Evolutionary conservation across 2,113 vertebrate genomes (phyloP), one percentile per base, ranked within the genome.

Genomic region (Paramisgurnus dabryanus): DNA sequence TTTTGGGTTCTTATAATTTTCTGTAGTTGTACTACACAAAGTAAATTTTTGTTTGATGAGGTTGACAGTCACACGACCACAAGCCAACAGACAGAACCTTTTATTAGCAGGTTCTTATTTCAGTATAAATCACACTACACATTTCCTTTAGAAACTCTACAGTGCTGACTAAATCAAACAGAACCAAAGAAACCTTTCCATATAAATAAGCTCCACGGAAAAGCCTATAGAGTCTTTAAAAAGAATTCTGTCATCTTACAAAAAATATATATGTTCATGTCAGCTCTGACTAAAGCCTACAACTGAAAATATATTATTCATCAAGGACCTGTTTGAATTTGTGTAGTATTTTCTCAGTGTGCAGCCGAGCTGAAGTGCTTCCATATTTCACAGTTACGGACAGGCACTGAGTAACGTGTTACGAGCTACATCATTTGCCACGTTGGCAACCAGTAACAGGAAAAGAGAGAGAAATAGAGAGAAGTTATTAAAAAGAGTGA

Each of bases 81-180:
- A 73, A 81, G 71, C 92, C 90, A 91, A 90, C 91, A 91, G 91
- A 89, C 93, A 93, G 95, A 97, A 96, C 95, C 95, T 96, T 92
- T 96, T 98, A 98, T 97, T 97, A 94, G 91, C 91, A 79, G 95
- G 95, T 92, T 96, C 96, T 94, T 94, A 94, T 95, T 95, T 95
- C 94, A 94, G 92, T 98, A 98, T 94, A 98, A 98, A 99, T 95
- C 95, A 96, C 94, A 96, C 96, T 96, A 97, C 96, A 97, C 95
- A 90, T 91, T 93, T 94, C 88, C 84, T 85, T 91, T 87, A 90
- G 94, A 96, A 93, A 98, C 95, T 97, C 95, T 95, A 98, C 95
- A 97, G 95, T 96, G 96, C 95, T 95, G 95, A 96, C 95, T 94
- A 93, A 41, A 79, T 85, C 82, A 79, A 64, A 72, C 49, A 49